Evolutionary conservation across 2,888 invertebrate genomes (phyloP), one percentile per base, ranked within the genome.

Genomic region (Stenolophus ochropezus): DNA sequence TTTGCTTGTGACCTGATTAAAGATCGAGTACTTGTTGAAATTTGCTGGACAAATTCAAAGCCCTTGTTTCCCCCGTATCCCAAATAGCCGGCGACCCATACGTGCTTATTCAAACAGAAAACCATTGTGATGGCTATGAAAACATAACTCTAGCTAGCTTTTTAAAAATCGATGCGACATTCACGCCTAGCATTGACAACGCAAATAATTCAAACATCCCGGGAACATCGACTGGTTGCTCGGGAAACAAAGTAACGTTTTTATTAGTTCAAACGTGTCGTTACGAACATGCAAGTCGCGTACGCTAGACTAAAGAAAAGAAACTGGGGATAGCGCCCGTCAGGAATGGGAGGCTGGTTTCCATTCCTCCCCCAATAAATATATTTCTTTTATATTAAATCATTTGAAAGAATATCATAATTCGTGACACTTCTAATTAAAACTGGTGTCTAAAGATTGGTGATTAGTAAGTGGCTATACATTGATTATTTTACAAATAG

Each of bases 231-330:
- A 56, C 61, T 25, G 23, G 23, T 61, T 56, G 21, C 56, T 25
- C 61, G 4, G 61, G 21, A 25, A 61, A 61, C 61, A 61, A 61
- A 61, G 25, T 61, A 61, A 61, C 61, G 23, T 61, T 61, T 61
- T 61, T 61, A 61, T 61, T 61, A 61, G 25, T 23, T 25, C n/a
- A 61, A 25, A 61, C 61, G 25, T 61, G 61, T 14, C 21, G 61
- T 61, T 61, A 51, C 14, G 23, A 25, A 25, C 23, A 61, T 61
- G 23, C 61, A 14, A 25, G 11, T 23, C 56, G 25, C 6, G 25
- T 58, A 58, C 33, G 6, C 2, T 11, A 42, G 33, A 11, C 0
- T 42, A 42, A 42, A 42, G 33, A 42, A 42, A 42, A 42, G 6
- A 42, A 42, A 42, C 33, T 42, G 11, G 25, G 14, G 14, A 25